phyloP scores from a whole-genome alignment of 1,140 invertebrate genomes.

The Cydia amplana region DNA sequence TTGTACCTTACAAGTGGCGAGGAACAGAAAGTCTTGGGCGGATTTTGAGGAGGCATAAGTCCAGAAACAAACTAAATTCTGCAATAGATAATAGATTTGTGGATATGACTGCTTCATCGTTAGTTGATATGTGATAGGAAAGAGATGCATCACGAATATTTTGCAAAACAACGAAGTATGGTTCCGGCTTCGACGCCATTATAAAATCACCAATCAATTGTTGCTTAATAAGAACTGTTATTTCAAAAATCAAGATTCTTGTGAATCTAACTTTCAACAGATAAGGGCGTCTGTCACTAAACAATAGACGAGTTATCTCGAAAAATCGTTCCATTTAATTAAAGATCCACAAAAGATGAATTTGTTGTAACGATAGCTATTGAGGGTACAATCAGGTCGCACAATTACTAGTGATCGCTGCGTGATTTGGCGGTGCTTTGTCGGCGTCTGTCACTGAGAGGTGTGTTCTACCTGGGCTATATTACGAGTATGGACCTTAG shows the following conservation, averaged over 20 bases:
- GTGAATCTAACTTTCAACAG: not conserved
- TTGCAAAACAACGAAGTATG: no score
- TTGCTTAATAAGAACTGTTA: slow-evolving; percentile 1
- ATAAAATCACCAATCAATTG: not conserved
- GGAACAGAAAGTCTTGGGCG: no score
- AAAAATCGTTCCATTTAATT: slow-evolving; percentile 65
- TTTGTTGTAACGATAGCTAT: slow-evolving; percentile 73
- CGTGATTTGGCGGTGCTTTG: slow-evolving; percentile 63
- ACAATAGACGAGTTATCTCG: slow-evolving; percentile 34
- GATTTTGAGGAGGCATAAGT: no score
- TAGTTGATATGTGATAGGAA: no score
- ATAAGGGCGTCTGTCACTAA: slow-evolving; percentile 39
- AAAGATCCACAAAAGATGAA: slow-evolving; percentile 70
- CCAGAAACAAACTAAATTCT: no score
- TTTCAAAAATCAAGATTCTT: not conserved
- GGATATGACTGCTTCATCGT: no score
- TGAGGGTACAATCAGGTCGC: slow-evolving; percentile 75
- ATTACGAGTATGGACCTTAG: not conserved
- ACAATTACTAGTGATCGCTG: slow-evolving; percentile 76
- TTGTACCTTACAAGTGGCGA: no score
- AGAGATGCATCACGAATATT: no score
- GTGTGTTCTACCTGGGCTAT: slow-evolving; percentile 45
- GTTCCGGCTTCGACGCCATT: not conserved
- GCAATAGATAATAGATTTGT: no score
- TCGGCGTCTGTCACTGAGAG: slow-evolving; percentile 67